Percentiles rank a stretch among this genome's conserved stretches.
Evolutionary conservation across 2,113 vertebrate genomes (phyloP).

Genomic region (Xenus cinereus): DNA sequence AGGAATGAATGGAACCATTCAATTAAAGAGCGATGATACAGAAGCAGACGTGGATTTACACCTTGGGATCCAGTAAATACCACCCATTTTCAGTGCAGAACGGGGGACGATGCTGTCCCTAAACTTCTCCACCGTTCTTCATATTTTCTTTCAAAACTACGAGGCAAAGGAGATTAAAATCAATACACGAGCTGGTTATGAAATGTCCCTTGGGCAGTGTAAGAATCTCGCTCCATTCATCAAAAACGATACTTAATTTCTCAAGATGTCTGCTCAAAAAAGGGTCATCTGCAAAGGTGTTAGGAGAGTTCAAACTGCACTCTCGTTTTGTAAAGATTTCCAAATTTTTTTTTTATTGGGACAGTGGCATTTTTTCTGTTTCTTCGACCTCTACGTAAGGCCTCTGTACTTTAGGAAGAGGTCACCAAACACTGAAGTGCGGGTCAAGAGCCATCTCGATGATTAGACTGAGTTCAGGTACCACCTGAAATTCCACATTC

Average conservation of each 20-base stretch:
- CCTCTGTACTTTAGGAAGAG: background rate
- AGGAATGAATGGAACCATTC: background rate
- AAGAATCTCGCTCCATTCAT: background rate
- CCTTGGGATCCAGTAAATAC: rapidly evolving
- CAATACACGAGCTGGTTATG: background rate
- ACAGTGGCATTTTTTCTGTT: background rate
- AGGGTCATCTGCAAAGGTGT: background rate
- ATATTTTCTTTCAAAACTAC: background rate
- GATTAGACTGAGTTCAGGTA: background rate
- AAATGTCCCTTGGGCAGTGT: background rate
- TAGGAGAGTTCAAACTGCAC: background rate
- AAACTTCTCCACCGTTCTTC: background rate
- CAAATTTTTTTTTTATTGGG: background rate
- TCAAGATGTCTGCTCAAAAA: background rate
- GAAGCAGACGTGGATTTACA: background rate
- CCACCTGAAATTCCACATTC: background rate
- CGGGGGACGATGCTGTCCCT: background rate
- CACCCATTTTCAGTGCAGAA: too few species aligned
- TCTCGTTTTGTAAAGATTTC: background rate
- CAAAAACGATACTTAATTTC: background rate
- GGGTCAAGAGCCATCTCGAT: background rate
- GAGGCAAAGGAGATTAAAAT: background rate
- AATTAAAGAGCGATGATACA: background rate
- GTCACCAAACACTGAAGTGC: background rate
- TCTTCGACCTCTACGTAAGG: background rate